Conservation (phyloP, 1,140 invertebrate species). For the Chrysoperla carnea region DNA sequence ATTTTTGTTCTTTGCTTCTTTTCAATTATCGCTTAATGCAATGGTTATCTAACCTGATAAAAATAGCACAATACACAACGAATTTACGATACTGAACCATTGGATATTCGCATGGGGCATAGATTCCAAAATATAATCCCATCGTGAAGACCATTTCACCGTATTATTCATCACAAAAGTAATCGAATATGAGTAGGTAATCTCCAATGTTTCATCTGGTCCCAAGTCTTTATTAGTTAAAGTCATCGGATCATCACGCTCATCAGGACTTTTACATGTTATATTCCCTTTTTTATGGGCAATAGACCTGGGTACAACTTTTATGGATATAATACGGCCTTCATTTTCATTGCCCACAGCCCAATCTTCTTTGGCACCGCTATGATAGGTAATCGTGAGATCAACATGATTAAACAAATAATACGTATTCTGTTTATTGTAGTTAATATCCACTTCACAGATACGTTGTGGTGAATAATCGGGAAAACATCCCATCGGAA, state of each 20-base stretch:
- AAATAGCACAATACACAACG: constrained; percentile 75
- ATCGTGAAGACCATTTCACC: constrained; percentile 95
- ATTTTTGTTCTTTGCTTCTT: neutral
- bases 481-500: constrained; percentile 91
- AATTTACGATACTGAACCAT: constrained; percentile 93
- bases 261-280: neutral
- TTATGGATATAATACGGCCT: constrained; percentile 74
- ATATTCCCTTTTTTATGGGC: constrained; percentile 8
- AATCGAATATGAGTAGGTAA: constrained; percentile 81
- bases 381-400: constrained; percentile 83
- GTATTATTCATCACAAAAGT: constrained; percentile 62
- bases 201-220: constrained; percentile 24
- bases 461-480: constrained; percentile 20
- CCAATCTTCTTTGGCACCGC: constrained; percentile 70
- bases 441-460: constrained; percentile 17
- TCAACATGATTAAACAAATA: constrained; percentile 97
- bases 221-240: constrained; percentile 10
- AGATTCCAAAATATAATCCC: constrained; percentile 98
- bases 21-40: too few species aligned
- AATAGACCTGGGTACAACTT: constrained; percentile 29
- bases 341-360: constrained; percentile 52
- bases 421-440: constrained; percentile 42
- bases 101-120: constrained; percentile 98
- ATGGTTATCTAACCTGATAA: constrained; percentile 34
- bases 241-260: constrained; percentile 3